Conservation (phyloP, 1,140 invertebrate species). For the Yoshiicerus persimilis region DNA sequence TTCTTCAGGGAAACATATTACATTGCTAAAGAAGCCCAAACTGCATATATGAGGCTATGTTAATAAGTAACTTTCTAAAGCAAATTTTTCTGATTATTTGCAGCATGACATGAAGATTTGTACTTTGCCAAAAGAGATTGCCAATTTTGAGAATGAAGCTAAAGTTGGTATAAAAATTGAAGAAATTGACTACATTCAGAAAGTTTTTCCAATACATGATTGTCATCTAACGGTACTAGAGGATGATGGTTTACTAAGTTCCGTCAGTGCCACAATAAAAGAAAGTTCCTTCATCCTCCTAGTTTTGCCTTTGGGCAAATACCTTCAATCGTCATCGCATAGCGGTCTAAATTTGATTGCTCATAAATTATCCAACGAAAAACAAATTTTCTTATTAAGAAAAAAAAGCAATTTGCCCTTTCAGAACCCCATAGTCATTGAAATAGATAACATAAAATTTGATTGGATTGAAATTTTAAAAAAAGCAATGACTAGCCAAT, state of each 20-base stretch:
- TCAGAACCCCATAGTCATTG: constrained; percentile 58
- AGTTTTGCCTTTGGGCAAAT: background rate
- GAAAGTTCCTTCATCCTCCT: constrained; percentile 26
- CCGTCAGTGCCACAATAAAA: background rate
- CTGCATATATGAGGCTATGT: too few relatives aligned
- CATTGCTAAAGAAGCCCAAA: too few relatives aligned
- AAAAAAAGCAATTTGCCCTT: constrained; percentile 51
- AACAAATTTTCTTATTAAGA: constrained; percentile 36
- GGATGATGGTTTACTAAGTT: background rate
- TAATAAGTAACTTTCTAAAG: too few relatives aligned
- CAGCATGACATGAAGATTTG: constrained; percentile 30
- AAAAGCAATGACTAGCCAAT: constrained; percentile 64
- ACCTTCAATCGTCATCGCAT: background rate
- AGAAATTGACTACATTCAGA: constrained; percentile 26
- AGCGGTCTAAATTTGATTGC: constrained; percentile 32
- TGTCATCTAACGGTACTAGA: constrained; percentile 36
- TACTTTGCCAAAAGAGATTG: constrained; percentile 24
- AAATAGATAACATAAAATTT: constrained; percentile 69
- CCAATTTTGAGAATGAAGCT: background rate
- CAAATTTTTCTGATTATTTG: background rate
- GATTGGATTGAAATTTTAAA: constrained; percentile 82
- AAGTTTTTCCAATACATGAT: constrained; percentile 28
- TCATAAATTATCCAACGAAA: constrained; percentile 35
- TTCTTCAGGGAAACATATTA: background rate
- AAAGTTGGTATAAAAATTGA: constrained; percentile 35